phyloP scores from a whole-genome alignment of 2,797 vertebrate species.

The Hydrocynus forskahlii region DNA sequence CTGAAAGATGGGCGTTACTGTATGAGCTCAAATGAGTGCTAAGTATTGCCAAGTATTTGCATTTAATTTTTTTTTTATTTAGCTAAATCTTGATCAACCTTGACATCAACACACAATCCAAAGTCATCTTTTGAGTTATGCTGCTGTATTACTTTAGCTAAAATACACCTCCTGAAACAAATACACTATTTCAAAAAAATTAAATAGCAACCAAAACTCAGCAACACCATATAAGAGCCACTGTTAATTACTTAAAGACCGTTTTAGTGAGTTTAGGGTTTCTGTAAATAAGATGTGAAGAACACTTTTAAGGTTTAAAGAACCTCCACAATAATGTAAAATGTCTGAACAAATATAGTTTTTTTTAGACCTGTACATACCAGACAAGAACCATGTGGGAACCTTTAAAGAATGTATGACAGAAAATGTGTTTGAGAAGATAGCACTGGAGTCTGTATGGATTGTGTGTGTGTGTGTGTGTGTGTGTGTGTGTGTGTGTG shows the following conservation, averaged over 20 bases:
- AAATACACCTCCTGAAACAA: conserved; percentile 62
- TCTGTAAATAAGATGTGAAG: too few relatives aligned
- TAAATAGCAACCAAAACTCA: too few relatives aligned
- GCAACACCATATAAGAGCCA: not conserved
- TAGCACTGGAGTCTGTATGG: conserved; percentile 14
- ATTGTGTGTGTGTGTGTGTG: conserved; percentile 40
- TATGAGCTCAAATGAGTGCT: too few relatives aligned
- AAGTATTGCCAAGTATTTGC: not conserved
- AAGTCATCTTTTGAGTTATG: not conserved
- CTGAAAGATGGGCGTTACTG: not conserved
- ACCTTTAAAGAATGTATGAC: not conserved
- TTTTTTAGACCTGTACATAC: not conserved
- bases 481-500: conserved; percentile 45
- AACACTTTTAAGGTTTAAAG: too few relatives aligned
- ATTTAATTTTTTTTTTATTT: not conserved
- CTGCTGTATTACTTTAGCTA: not conserved
- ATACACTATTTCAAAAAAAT: not conserved
- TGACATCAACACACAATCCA: conserved; percentile 41
- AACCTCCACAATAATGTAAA: not conserved
- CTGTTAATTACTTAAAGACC: not conserved
- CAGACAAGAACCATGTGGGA: not conserved
- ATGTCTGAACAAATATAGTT: too few relatives aligned
- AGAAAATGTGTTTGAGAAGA: not conserved
- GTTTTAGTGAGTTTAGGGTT: too few relatives aligned
- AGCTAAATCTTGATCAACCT: conserved; percentile 35